Evolutionary conservation across 2,113 vertebrate species (phyloP).

Genomic region (Anser cygnoides): DNA sequence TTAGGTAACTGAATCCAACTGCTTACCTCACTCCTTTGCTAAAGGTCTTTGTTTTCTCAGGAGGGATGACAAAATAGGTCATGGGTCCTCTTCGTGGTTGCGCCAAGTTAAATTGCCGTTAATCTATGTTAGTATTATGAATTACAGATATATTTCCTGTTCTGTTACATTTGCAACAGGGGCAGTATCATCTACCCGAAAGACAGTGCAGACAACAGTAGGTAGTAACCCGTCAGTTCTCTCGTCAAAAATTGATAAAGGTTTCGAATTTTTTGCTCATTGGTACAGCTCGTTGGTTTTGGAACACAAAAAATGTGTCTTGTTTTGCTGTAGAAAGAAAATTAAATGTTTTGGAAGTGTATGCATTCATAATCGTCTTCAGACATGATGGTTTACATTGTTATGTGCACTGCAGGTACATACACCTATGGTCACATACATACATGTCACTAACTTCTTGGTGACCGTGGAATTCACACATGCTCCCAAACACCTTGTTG

Average conservation of each 20-base stretch:
- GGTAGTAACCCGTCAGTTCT: not conserved
- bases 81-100: not conserved
- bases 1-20: not conserved
- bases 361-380: not conserved
- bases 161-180: not conserved
- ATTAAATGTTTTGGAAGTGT: not conserved
- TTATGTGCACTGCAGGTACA: not conserved
- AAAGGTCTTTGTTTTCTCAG: not conserved
- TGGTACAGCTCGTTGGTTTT: not conserved
- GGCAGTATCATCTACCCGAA: not conserved
- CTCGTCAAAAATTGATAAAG: not conserved
- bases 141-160: not conserved
- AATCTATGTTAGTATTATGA: not conserved
- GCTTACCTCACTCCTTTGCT: not conserved
- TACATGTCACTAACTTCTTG: not conserved
- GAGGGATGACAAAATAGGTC: not conserved
- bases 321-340: not conserved
- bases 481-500: not conserved
- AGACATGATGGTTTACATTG: rapidly evolving
- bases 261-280: not conserved
- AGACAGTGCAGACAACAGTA: not conserved
- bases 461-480: not conserved
- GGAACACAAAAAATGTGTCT: not conserved
- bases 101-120: not conserved
- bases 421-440: not conserved